Conservation (phyloP, 2,888 invertebrate genomes). For the Chaetoderma sp. region DNA sequence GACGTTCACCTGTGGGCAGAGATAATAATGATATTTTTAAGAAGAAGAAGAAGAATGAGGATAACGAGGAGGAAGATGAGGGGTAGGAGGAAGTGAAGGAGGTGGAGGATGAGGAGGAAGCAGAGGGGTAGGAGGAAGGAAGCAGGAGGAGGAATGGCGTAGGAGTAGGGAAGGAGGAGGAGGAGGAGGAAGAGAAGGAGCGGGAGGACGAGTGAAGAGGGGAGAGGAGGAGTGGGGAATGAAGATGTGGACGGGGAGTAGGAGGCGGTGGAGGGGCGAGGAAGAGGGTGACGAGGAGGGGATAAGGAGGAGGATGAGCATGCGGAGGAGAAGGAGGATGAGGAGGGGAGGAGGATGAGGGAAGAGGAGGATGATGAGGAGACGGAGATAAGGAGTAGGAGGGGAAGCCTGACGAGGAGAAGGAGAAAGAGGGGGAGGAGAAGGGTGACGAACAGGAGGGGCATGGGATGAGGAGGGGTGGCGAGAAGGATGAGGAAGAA, state of each 20-base stretch:
- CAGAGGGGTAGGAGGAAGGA: background rate
- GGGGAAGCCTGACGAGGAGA: background rate
- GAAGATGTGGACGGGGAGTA: background rate
- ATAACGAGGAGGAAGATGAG: too few relatives aligned
- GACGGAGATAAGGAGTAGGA: background rate
- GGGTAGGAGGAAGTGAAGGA: background rate
- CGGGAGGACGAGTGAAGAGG: background rate
- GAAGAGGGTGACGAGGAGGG: background rate
- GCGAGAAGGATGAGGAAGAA: too few relatives aligned
- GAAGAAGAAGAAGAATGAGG: too few relatives aligned
- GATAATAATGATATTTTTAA: too few relatives aligned
- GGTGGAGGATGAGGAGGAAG: background rate
- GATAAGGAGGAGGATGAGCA: background rate
- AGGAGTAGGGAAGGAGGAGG: background rate
- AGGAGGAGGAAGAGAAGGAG: background rate
- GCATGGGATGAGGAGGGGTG: too few relatives aligned
- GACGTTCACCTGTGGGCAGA: constrained; percentile 68
- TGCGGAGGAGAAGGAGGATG: too few relatives aligned
- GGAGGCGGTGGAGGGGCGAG: background rate
- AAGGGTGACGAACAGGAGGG: too few relatives aligned
- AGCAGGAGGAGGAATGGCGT: background rate
- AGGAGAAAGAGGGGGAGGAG: background rate
- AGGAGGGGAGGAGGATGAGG: background rate
- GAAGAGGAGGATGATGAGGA: too few relatives aligned
- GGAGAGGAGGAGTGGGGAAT: background rate